Evolutionary conservation across 2,797 vertebrate species (phyloP), one percentile per base, ranked within the genome.

Genomic region (Gallinago solitaria): DNA sequence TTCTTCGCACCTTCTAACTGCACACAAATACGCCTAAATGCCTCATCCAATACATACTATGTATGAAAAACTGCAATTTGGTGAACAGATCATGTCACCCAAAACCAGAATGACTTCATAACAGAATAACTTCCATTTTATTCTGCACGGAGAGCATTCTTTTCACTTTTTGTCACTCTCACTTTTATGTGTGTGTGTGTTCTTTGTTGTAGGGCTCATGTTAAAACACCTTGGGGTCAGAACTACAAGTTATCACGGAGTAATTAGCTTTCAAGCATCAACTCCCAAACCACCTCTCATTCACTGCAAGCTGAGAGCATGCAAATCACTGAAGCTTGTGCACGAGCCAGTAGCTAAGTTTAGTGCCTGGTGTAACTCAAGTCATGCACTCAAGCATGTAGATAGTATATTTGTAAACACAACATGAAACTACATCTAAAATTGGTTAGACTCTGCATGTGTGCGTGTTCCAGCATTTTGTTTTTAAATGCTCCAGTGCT

Each of bases 121-220:
- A n/a, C n/a, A n/a, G n/a, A n/a, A n/a, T 33, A 47, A 69, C 47
- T 63, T 87, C 12, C 3, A 5, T 88, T 76, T 79, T 50, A 11
- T 50, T 81, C 32, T 45, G 4, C 32, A 10, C 37, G 6, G n/a
- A 80, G 14, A 75, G 7, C 9, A 21, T 90, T 77, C 10, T 57
- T 89, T 54, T 25, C 7, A 27, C 37, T 13, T 32, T 37, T 67
- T 48, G 67, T 45, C 19, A 16, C 87, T 77, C 21, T 43, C 21
- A 5, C 6, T 64, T 12, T 9, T 50, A 4, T 43, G 47, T 24
- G 5, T 47, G 4, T 37, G 45, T 45, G 32, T 77, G 56, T n/a
- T 11, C 43, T 30, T 51, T 75, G 16, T 51, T 71, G 0, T 7
- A 60, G 43, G 48, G 11, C 25, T 84, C 0, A 0, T 64, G 28